Evolutionary conservation across 2,113 vertebrate genomes (phyloP).

Genomic region (Gobius niger): DNA sequence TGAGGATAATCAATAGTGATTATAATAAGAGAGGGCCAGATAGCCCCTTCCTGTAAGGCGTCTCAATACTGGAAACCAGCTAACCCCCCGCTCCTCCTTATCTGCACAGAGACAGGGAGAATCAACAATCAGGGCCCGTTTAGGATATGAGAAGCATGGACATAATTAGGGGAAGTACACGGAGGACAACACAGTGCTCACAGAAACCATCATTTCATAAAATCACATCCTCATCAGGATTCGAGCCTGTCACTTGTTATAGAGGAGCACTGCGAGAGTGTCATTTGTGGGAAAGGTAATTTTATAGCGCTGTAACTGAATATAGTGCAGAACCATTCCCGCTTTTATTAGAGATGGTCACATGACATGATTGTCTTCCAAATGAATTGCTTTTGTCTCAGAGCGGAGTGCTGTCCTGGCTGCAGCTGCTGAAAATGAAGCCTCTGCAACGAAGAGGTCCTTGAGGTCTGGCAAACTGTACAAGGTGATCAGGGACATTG

Average conservation of each 20-base stretch:
- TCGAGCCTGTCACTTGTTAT: neutral
- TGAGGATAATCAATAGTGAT: constrained; percentile 74
- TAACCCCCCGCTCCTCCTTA: constrained; percentile 17
- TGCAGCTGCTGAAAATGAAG: neutral
- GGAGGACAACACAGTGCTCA: neutral
- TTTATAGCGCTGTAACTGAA: constrained; percentile 2
- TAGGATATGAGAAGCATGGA: constrained; percentile 12
- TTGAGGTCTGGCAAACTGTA: neutral
- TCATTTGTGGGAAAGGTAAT: constrained; percentile 6
- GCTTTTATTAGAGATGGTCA: neutral
- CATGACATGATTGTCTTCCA: constrained; percentile 6
- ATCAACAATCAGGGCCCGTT: constrained; percentile 7
- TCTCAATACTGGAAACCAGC: constrained; percentile 60
- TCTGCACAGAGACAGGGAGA: constrained; percentile 15
- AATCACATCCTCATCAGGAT: neutral
- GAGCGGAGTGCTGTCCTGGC: neutral
- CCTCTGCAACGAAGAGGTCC: neutral
- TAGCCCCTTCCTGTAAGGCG: constrained; percentile 70
- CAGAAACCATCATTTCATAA: neutral
- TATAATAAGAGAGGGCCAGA: constrained; percentile 66
- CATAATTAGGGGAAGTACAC: constrained; percentile 14
- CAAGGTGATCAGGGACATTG: neutral
- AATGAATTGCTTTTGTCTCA: constrained; percentile 4
- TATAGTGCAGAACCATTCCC: neutral
- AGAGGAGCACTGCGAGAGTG: neutral